Evolutionary conservation across 2,113 vertebrate genomes (phyloP).

Genomic region (Hippopotamus amphibius): DNA sequence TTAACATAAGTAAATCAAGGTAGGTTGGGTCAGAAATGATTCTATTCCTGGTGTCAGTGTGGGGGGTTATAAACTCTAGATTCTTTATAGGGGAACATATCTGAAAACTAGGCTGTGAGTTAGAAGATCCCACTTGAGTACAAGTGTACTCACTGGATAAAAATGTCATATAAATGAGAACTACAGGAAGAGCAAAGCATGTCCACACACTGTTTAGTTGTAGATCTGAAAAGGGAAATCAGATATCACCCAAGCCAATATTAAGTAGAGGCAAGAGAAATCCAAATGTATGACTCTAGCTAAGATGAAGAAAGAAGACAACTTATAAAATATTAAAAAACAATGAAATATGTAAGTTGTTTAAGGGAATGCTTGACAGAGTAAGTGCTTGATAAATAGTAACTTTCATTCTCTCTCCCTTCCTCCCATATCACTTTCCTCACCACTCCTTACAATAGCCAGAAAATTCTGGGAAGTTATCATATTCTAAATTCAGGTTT

Average conservation of each 20-base stretch:
- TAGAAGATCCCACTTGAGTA: not conserved
- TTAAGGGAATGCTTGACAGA: not conserved
- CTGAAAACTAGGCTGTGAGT: not conserved
- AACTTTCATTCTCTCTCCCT: not conserved
- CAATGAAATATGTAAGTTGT: not conserved
- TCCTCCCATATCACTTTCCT: too few relatives aligned
- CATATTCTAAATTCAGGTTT: not conserved
- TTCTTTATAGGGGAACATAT: not conserved
- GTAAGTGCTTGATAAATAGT: not conserved
- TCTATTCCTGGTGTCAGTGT: not conserved
- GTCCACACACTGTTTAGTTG: not conserved
- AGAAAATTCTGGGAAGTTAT: not conserved
- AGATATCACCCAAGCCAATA: not conserved
- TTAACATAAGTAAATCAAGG: not conserved
- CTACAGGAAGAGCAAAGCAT: not conserved
- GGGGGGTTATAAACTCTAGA: not conserved
- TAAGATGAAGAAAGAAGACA: not conserved
- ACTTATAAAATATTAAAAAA: constrained; percentile 14
- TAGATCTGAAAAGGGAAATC: not conserved
- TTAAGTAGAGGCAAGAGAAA: not conserved
- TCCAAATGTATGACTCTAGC: not conserved
- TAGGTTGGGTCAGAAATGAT: not conserved
- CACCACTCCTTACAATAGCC: not conserved
- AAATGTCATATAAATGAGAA: not conserved
- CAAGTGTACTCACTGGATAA: not conserved